phyloP scores from a whole-genome alignment of 2,888 invertebrate species.

The Chrysolina americana region DNA sequence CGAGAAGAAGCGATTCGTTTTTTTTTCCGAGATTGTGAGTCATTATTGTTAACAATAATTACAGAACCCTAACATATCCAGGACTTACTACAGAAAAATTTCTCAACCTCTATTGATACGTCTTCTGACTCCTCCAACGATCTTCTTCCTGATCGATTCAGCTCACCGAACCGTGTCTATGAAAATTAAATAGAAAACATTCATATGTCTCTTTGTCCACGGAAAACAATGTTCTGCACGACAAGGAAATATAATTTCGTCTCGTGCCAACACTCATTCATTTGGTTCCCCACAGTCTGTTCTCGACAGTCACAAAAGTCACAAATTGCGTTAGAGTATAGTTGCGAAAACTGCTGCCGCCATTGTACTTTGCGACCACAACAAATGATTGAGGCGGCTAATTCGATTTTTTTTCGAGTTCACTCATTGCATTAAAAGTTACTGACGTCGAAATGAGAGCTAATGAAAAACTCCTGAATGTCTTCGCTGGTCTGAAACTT shows the following conservation, averaged over 20 bases:
- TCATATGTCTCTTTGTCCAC: too few species aligned
- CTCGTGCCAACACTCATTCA: not conserved
- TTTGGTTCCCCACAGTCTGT: not conserved
- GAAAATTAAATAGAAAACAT: not conserved
- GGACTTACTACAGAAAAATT: too few species aligned
- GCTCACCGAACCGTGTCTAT: not conserved
- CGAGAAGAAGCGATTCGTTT: too few species aligned
- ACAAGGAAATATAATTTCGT: not conserved
- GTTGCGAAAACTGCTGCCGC: not conserved
- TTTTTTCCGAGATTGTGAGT: too few species aligned
- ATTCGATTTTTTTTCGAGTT: not conserved
- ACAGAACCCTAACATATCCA: too few species aligned
- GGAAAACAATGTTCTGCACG: not conserved
- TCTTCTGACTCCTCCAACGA: not conserved
- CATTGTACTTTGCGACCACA: not conserved
- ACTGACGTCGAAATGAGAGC: not conserved
- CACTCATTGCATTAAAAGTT: not conserved
- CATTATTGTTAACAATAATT: too few species aligned
- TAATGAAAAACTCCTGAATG: not conserved
- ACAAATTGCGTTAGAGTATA: not conserved
- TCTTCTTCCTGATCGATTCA: not conserved
- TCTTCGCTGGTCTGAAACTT: not conserved
- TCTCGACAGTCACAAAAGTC: not conserved
- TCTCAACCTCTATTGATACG: too few species aligned
- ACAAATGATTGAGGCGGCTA: not conserved